A percentile compares a stretch with the other conserved stretches of the same genome.
These are phyloP conservation scores for Catalaphyllia jardinei DNA, from an alignment of 64 coral and sea anemone genomes.

Conservation along the genomic window DNA sequence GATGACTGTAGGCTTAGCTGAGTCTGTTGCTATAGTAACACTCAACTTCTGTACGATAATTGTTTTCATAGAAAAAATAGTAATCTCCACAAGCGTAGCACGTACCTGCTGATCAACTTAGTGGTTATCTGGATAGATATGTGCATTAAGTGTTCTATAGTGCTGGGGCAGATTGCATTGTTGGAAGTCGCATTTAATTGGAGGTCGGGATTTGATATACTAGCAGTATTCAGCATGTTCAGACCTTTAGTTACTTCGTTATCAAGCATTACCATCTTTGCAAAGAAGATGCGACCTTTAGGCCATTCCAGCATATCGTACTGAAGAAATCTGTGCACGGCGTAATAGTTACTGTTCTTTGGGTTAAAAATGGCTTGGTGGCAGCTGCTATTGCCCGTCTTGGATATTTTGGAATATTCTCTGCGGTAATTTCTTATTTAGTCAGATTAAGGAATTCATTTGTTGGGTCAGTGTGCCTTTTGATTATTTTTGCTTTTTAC, in stretches of 20 bases:
- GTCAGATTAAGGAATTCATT: too few species aligned
- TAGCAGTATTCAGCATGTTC: background rate
- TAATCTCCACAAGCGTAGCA: too few species aligned
- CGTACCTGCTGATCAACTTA: too few species aligned
- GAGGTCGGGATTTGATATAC: too few species aligned
- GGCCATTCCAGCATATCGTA: background rate
- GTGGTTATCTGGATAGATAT: background rate
- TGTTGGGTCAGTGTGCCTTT: too few species aligned
- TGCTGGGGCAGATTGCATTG: background rate
- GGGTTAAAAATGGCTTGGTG: background rate
- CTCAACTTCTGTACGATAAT: too few species aligned
- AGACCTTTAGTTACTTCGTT: background rate
- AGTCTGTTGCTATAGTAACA: too few species aligned
- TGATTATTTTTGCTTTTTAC: too few species aligned
- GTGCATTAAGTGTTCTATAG: background rate
- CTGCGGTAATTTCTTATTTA: too few species aligned
- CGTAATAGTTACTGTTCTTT: background rate
- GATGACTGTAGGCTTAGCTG: background rate
- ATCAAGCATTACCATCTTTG: background rate
- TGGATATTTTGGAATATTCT: background rate
- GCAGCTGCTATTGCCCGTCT: background rate
- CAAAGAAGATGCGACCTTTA: background rate
- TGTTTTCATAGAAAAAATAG: too few species aligned
- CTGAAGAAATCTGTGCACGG: background rate
- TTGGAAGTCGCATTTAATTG: background rate